Evolutionary conservation across 2,888 invertebrate genomes (phyloP).

Genomic region (Alloplasta piceator): DNA sequence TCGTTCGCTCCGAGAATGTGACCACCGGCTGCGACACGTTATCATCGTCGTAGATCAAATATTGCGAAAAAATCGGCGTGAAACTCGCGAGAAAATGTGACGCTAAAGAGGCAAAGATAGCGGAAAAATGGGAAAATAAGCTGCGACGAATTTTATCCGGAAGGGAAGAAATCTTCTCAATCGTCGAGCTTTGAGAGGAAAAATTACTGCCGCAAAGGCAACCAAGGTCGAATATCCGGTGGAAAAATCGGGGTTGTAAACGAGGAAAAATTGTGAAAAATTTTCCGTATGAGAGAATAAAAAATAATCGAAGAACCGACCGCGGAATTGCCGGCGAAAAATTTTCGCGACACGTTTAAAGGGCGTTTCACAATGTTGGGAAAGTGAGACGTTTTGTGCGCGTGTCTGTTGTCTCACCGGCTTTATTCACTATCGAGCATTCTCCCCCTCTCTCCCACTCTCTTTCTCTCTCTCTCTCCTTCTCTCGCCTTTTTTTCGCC

Average conservation of each 20-base stretch:
- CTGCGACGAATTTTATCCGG: neutral
- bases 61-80: neutral
- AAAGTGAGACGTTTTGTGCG: neutral
- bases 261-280: neutral
- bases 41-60: neutral
- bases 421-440: too few relatives aligned
- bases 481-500: too few relatives aligned
- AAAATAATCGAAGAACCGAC: neutral
- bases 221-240: neutral
- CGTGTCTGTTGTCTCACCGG: too few relatives aligned
- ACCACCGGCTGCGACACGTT: conserved; percentile 48
- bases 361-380: conserved; percentile 1
- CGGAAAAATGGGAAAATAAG: neutral
- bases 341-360: neutral
- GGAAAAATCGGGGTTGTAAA: neutral
- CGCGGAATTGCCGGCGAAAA: neutral
- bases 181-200: neutral
- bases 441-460: too few relatives aligned
- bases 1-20: conserved; percentile 57
- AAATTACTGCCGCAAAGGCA: neutral
- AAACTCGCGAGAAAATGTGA: conserved; percentile 10
- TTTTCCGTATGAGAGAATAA: neutral
- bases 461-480: too few relatives aligned
- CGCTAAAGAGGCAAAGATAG: neutral
- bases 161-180: neutral